These are phyloP conservation scores for Marmota monax DNA, from an alignment of 2,113 vertebrate genomes.

Conservation along the genomic window DNA sequence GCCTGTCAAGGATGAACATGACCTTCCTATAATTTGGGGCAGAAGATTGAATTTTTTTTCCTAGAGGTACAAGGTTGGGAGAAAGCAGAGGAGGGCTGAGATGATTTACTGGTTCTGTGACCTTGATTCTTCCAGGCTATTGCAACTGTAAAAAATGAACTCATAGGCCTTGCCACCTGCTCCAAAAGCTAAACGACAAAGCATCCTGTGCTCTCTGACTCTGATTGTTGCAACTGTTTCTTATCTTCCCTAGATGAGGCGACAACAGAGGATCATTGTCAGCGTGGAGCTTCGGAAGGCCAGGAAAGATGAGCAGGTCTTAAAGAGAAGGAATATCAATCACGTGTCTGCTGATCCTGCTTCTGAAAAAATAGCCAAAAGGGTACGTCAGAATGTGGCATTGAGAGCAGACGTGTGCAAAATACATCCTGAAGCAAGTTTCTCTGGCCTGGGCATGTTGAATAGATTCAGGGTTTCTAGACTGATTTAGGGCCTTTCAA, in stretches of 20 bases:
- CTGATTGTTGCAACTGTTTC: neutral
- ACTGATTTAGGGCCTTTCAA: neutral
- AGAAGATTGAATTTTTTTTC: neutral
- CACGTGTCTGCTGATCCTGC: constrained; percentile 42
- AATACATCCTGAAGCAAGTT: neutral
- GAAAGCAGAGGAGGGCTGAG: neutral
- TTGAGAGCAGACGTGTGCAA: neutral
- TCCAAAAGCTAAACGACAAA: neutral
- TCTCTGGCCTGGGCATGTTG: neutral
- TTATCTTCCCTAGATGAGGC: constrained; percentile 85
- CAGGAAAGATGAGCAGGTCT: constrained; percentile 91
- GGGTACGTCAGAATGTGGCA: rapidly evolving
- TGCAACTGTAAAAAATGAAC: neutral
- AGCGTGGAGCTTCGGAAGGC: constrained; percentile 92
- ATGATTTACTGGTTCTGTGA: neutral
- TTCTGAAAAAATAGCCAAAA: neutral
- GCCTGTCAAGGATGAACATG: neutral
- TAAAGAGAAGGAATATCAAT: constrained; percentile 92
- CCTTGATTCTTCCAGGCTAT: neutral
- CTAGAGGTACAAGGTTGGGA: neutral
- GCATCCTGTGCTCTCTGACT: neutral
- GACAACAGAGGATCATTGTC: constrained; percentile 88
- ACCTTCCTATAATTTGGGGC: neutral
- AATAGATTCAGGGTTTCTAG: neutral
- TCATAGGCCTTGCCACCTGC: neutral